Conservation (phyloP, 2,888 invertebrate genomes). For the Stenichneumon culpator region DNA sequence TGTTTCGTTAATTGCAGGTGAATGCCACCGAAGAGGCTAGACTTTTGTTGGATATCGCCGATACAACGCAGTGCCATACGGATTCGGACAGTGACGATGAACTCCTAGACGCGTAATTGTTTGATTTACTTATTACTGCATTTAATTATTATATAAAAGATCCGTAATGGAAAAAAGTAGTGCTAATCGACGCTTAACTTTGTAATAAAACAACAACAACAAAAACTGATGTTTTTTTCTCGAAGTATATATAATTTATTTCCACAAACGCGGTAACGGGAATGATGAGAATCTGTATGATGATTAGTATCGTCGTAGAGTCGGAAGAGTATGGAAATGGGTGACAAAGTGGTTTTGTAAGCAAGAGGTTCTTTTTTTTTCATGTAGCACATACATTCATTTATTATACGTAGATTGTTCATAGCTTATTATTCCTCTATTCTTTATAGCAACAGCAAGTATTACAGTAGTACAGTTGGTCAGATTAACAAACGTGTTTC, state of each 20-base stretch:
- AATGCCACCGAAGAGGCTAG: constrained; percentile 80
- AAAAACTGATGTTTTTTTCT: not conserved
- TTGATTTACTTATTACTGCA: not conserved
- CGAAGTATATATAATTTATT: constrained; percentile 39
- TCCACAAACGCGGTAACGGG: constrained; percentile 28
- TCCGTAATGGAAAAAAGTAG: constrained; percentile 27
- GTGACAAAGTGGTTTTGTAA: constrained; percentile 43
- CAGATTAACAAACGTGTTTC: constrained; percentile 82
- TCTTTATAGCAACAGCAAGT: constrained; percentile 82
- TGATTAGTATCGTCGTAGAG: constrained; percentile 15
- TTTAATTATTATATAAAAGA: constrained; percentile 19
- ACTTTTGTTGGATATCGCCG: constrained; percentile 77
- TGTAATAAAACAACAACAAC: constrained; percentile 56
- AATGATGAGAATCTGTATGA: constrained; percentile 18
- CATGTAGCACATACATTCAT: constrained; percentile 84
- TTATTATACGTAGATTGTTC: constrained; percentile 85
- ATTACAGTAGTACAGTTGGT: constrained; percentile 82
- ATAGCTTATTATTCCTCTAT: constrained; percentile 83
- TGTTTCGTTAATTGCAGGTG: constrained; percentile 74
- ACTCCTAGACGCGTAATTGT: constrained; percentile 74
- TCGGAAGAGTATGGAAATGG: constrained; percentile 17
- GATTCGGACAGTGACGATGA: constrained; percentile 80
- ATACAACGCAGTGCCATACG: constrained; percentile 77
- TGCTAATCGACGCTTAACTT: constrained; percentile 51
- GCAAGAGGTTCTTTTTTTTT: constrained; percentile 64